Evolutionary conservation across 1,140 invertebrate genomes (phyloP).

Genomic region (Mylabris phalerata): DNA sequence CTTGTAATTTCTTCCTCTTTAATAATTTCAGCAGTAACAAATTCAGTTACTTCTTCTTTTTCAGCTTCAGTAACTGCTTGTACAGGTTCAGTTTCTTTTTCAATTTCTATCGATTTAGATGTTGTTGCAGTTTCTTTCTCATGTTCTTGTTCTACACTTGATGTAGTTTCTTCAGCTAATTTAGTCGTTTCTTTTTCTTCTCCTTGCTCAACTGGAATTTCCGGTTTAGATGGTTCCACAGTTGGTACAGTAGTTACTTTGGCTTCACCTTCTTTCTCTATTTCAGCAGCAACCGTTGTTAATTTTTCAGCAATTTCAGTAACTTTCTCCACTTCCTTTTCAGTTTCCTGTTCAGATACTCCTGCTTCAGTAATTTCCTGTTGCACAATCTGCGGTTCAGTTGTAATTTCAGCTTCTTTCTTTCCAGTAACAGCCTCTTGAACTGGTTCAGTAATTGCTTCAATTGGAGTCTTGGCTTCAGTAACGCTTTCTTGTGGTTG

Average conservation of each 20-base stretch:
- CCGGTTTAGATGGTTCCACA: no score
- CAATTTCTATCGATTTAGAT: slow-evolving; percentile 10
- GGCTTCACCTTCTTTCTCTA: slow-evolving; percentile 5
- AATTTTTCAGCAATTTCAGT: slow-evolving; percentile 2
- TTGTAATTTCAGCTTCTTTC: slow-evolving; percentile 6
- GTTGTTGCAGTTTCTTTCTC: slow-evolving; percentile 19
- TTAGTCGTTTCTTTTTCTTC: slow-evolving; percentile 17
- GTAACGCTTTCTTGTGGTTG: not conserved
- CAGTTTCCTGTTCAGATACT: not conserved
- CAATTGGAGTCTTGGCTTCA: not conserved
- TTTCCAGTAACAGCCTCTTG: slow-evolving; percentile 10
- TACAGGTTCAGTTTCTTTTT: slow-evolving; percentile 1
- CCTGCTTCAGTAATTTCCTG: not conserved
- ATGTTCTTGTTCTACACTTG: slow-evolving; percentile 16
- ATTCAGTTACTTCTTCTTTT: slow-evolving; percentile 4
- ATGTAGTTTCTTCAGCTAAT: not conserved
- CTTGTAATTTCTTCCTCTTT: slow-evolving; percentile 7
- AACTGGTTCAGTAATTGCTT: slow-evolving; percentile 7
- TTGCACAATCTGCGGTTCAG: not conserved
- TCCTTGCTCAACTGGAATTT: slow-evolving; percentile 2
- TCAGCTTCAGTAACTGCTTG: slow-evolving; percentile 11
- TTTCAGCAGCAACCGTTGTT: not conserved
- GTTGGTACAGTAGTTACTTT: no score
- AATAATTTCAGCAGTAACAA: not conserved
- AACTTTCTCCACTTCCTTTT: slow-evolving; percentile 9